Evolutionary conservation across 2,888 invertebrate species (phyloP).

Genomic region (Silvanus unidentatus): DNA sequence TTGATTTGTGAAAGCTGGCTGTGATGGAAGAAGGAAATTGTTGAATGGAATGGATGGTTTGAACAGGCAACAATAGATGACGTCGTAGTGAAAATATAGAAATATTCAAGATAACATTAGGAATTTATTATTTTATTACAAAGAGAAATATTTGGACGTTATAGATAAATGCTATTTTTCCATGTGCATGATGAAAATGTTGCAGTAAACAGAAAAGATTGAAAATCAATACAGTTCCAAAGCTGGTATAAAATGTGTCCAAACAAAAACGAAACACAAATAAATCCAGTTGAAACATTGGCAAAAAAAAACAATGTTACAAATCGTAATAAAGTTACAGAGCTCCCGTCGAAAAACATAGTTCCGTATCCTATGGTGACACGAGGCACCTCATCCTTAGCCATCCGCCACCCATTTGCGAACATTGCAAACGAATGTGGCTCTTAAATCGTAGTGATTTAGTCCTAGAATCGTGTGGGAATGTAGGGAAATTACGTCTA

Average conservation of each 20-base stretch:
- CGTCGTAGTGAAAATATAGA: too few species aligned
- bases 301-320: conserved; percentile 18
- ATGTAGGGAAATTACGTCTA: conserved; percentile 5
- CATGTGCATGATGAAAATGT: too few species aligned
- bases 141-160: too few species aligned
- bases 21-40: too few species aligned
- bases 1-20: too few species aligned
- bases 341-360: not conserved
- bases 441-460: conserved; percentile 7
- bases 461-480: conserved; percentile 5
- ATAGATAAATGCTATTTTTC: too few species aligned
- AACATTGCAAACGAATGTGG: conserved; percentile 4
- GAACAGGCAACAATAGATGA: too few species aligned
- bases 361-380: not conserved
- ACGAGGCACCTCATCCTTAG: not conserved
- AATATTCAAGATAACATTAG: too few species aligned
- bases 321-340: conserved; percentile 16
- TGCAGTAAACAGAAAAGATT: conserved; percentile 12
- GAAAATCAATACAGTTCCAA: conserved; percentile 15
- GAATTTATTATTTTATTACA: too few species aligned
- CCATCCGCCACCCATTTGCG: not conserved
- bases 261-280: conserved; percentile 19
- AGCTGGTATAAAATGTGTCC: not conserved
- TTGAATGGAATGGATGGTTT: too few species aligned
- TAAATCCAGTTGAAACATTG: conserved; percentile 13